Base-by-base conservation (phyloP, 2,797 vertebrate species). In the Hafferia zeledoni region DNA sequence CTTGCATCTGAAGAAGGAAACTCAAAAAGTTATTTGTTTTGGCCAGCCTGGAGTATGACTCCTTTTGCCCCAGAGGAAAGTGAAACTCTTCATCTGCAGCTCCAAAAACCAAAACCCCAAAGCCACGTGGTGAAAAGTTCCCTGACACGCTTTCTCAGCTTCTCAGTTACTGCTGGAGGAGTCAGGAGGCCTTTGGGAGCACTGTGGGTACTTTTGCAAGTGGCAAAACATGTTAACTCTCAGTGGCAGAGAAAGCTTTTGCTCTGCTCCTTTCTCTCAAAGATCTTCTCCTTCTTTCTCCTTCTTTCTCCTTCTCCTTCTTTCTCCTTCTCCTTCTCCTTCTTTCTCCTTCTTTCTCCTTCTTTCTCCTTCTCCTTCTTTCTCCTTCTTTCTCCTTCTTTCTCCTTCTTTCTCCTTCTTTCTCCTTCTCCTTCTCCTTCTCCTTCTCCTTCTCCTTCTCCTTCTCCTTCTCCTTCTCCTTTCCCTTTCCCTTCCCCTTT, bases 401-500 rank as follows among this genome's bases (percentile, higher is more conserved):
- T 5, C 8, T 25, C 2, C 56, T 56, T 4, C 17, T 61, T 33
- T 1, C 17, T 14, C 3, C 44, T 76, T 5, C 6, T 31, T 41
- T 7, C 39, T 25, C 6, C n/a, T 41, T 4, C 39, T 41, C 3
- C 44, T 81, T 6, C 30, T 59, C 5, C 17, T 46, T 7, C 17
- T 55, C 3, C 33, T 61, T 3, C 18, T 33, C 3, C 46, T 44
- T 2, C 14, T 59, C 8, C n/a, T 27, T 5, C 8, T 25, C 2
- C 56, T 56, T 4, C 17, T 61, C 3, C 12, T 33, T 1, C 17
- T 14, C 3, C 44, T 76, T 5, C 6, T 31, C 18, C 43, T 56
- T 5, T 10, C 41, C 20, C 30, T 31, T 2, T 23, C 20, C 6
- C 14, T 63, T 2, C 14, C 12, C 4, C 44, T 55, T 7, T 2